Evolutionary conservation across 2,888 invertebrate genomes (phyloP), one percentile per base, ranked within the genome.

Genomic region (Listrodromus nycthemerus): DNA sequence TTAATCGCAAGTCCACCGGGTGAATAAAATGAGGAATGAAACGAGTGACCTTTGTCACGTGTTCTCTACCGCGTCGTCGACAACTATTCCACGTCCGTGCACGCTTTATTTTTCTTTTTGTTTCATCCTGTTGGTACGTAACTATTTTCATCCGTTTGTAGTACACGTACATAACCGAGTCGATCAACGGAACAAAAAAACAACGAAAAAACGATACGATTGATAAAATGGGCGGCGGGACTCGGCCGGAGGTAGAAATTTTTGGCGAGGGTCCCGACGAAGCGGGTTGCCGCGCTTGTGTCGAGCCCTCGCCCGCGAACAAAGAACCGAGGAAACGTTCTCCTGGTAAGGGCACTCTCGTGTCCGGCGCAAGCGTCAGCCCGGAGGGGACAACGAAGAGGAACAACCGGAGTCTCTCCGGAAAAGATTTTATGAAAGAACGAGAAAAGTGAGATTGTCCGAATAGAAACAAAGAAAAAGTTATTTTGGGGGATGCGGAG

Each of bases 61-160:
- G 75, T 79, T 71, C 50, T 58, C 69, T 70, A 10, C 55, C 50
- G 61, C 70, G 24, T 16, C 69, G 41, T 48, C 50, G 45, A 74
- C 52, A 61, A 61, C 48, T n/a, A n/a, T 75, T 75, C 69, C 70
- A 63, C 69, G 75, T 80, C 63, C 63, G 27, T 63, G 69, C 70
- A 70, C 69, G 69, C 75, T 75, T 75, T 52, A 63, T 80, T 80
- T 80, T 66, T 58, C 4, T 2, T 80, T 80, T 80, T 66, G 45
- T 30, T 2, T 30, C 30, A 73, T 71, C 37, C 37, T n/a, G 37
- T 30, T 41, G 13, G 30, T 50, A 58, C 4, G 21, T 78, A 1
- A 48, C 58, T 1, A 24, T 65, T 24, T 50, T 33, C 67, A 13
- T 13, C 50, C 66, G 50, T 80, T 50, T 27, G 33, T 2, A 33